Base-by-base conservation (phyloP, 2,113 vertebrate genomes). In the Narcine bancroftii region DNA sequence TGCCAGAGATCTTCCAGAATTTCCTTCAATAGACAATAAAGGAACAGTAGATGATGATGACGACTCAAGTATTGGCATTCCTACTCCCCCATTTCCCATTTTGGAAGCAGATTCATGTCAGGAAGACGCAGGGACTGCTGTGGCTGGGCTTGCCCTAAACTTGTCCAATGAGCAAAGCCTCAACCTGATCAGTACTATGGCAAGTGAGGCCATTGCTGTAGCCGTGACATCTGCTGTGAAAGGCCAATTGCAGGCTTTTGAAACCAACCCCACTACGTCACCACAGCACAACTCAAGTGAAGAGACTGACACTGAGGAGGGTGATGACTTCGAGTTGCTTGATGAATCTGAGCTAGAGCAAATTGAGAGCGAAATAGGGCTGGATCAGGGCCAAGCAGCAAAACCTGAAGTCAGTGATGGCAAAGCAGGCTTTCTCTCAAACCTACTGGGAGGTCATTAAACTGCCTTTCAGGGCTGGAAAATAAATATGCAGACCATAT, bases 261-360 rank as follows among this genome's bases (percentile, higher is more conserved):
- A 94, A 93, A 85, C 93, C 60, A 94, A 93, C 72, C 94, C 93
- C 19, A 93, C 95, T 5, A 93, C 94, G 7, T 94, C 53, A 0
- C 93, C 95, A 93, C 95, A 94, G 92, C 94, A 94, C 93, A 95
- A 95, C 71, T 87, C 94, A 21, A 95, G 92, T 0, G 97, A 98
- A 93, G 98, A 99, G 93, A 97, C 98, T 73, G 99, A 99, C 95
- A 96, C 97, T 3, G 99, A 99, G 65, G 97, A 97, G 92, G 98
- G 93, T 0, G 97, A 99, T 94, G 99, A 99, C 96, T 99, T 99
- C 95, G 99, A 99, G 97, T 96, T 99, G 93, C 96, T 99, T 94
- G 98, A 99, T 94, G 98, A 99, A 95, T 98, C 98, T 2, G 99
- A 99, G 97, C 96, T 99, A 92, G 98, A 99, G 95, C 97, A 98